Conservation (phyloP, 2,797 vertebrate species). For the Synanceia verrucosa region DNA sequence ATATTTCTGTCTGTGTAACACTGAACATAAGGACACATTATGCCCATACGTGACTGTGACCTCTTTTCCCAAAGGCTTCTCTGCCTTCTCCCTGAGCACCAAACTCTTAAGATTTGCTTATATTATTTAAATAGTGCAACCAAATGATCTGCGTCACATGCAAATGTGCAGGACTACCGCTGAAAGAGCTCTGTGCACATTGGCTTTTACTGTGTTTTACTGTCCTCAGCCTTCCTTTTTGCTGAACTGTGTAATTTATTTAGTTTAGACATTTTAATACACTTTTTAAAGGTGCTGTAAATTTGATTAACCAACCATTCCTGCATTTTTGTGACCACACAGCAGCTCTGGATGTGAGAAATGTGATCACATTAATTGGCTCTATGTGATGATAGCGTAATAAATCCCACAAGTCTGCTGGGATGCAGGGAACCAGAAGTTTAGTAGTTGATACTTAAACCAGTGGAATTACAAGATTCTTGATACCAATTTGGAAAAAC, state of each 20-base stretch:
- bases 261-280: neutral
- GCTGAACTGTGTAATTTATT: neutral
- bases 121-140: constrained; percentile 55
- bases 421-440: too few species aligned
- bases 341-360: neutral
- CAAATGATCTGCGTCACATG: constrained; percentile 41
- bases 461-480: too few species aligned
- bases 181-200: constrained; percentile 4
- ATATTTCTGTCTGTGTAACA: neutral
- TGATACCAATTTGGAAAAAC: too few species aligned
- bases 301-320: neutral
- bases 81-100: neutral
- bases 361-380: neutral
- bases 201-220: neutral
- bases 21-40: neutral
- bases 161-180: too few species aligned
- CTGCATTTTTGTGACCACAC: neutral
- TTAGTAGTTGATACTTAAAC: too few species aligned
- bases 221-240: neutral
- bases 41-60: neutral
- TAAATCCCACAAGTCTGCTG: neutral
- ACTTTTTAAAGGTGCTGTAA: neutral
- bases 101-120: constrained; percentile 45
- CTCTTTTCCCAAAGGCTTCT: constrained; percentile 4
- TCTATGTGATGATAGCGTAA: neutral